Conservation (phyloP, 2,888 invertebrate species). For the Drosophila greeni region DNA sequence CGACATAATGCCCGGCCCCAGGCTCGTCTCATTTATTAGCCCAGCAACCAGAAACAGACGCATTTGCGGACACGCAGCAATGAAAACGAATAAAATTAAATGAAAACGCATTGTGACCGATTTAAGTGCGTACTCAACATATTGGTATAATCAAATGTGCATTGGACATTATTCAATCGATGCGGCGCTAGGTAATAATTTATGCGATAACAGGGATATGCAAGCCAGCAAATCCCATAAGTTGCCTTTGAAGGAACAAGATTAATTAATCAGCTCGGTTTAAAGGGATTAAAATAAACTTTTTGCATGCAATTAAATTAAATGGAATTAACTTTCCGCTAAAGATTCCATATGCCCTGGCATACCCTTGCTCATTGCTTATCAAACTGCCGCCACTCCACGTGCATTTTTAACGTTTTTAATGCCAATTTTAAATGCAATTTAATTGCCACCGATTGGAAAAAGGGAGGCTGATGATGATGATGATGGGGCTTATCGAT, state of each 20-base stretch:
- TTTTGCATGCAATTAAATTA: background rate
- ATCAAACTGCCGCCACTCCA: conserved; percentile 24
- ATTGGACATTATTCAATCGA: conserved; percentile 42
- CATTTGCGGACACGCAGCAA: conserved; percentile 20
- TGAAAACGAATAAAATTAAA: conserved; percentile 39
- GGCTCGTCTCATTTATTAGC: conserved; percentile 27
- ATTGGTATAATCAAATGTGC: conserved; percentile 51
- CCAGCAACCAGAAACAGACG: conserved; percentile 13
- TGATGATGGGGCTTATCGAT: conserved; percentile 63
- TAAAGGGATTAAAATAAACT: background rate
- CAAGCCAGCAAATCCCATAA: conserved; percentile 4
- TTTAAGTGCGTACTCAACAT: conserved; percentile 29
- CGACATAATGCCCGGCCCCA: conserved; percentile 11
- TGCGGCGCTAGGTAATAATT: conserved; percentile 37
- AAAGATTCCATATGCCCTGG: conserved; percentile 15
- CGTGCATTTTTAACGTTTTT: conserved; percentile 45
- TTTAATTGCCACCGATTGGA: conserved; percentile 58
- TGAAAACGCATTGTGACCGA: conserved; percentile 32
- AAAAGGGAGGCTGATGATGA: conserved; percentile 18
- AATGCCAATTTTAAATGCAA: conserved; percentile 57
- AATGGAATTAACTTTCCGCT: background rate
- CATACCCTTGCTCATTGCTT: conserved; percentile 13
- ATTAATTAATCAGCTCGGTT: conserved; percentile 1
- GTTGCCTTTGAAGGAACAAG: background rate
- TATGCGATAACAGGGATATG: conserved; percentile 24